phyloP scores from a whole-genome alignment of 2,797 vertebrate species.

The Poecilia velifera region DNA sequence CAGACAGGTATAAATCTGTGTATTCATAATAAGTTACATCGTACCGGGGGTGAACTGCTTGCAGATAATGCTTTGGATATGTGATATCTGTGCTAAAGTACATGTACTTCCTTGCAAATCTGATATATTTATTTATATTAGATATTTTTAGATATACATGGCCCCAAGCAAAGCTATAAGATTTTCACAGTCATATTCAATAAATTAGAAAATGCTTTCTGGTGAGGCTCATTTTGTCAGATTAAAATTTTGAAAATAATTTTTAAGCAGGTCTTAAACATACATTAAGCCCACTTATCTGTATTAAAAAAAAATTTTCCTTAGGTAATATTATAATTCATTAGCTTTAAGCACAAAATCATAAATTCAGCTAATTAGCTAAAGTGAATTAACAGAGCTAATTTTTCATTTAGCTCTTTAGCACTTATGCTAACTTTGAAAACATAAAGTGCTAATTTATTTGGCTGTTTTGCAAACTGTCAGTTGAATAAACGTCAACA shows the following conservation, averaged over 20 bases:
- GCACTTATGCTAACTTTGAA: neutral
- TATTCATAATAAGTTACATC: neutral
- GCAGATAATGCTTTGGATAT: neutral
- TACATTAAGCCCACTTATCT: neutral
- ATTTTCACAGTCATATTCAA: neutral
- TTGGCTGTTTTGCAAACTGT: neutral
- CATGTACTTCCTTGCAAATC: neutral
- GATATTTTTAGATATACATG: neutral
- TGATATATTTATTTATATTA: neutral
- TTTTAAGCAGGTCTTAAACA: neutral
- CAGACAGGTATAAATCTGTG: conserved; percentile 29
- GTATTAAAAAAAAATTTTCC: neutral
- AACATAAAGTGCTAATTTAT: neutral
- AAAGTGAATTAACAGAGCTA: neutral
- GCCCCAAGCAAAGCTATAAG: neutral
- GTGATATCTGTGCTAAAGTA: neutral
- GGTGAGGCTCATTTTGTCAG: neutral
- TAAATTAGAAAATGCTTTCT: neutral
- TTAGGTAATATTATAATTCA: neutral
- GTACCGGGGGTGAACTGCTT: neutral
- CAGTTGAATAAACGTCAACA: neutral
- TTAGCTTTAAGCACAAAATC: neutral
- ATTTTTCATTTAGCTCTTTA: neutral
- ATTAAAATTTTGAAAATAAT: neutral
- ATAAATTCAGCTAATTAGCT: neutral